Base-by-base conservation (phyloP, 1,140 invertebrate genomes). In the Sweltsa coloradensis region DNA sequence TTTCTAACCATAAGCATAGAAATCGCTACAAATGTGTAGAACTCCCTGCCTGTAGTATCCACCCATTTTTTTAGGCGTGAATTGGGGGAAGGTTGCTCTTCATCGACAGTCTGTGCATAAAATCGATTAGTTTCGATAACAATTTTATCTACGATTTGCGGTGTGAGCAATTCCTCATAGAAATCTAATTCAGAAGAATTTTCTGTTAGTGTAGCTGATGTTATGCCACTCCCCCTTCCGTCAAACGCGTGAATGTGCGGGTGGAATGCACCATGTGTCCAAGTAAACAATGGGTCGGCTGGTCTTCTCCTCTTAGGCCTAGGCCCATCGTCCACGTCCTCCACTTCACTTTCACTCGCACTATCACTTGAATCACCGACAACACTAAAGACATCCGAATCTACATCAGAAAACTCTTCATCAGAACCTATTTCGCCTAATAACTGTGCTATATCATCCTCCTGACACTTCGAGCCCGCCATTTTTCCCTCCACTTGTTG, bases 191-290 rank as follows among this genome's bases (percentile, higher is more conserved):
- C 36, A 7, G 23, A 37, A 16, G 18, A 5, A 19, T 37, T 37
- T 22, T 5, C 5, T 22, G 7, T 37, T 22, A 37, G 36, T 37
- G 16, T 19, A 37, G 23, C 36, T 5, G n/a, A 22, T 37, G 18
- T 37, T 16, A 37, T 37, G 23, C 36, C 36, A 37, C 16, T 19
- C 18, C 11, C 23, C 23, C 16, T 37, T 16, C 23, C 11, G 5
- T 37, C 36, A 37, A 37, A 37, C 18, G 18, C 5, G 23, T 37
- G 36, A 37, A 37, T 37, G 23, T 37, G 36, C 18, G 36, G 36
- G 7, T 5, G 16, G n/a, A 37, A 37, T 3, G 18, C 36, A 4
- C 36, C 36, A 16, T 37, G 36, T 37, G 4, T 3, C 36, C 36
- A 37, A 5, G 11, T n/a, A n/a, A n/a, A n/a, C n/a, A n/a, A 5